Conservation (phyloP, 2,888 invertebrate genomes). For the Xestia sexstrigata region DNA sequence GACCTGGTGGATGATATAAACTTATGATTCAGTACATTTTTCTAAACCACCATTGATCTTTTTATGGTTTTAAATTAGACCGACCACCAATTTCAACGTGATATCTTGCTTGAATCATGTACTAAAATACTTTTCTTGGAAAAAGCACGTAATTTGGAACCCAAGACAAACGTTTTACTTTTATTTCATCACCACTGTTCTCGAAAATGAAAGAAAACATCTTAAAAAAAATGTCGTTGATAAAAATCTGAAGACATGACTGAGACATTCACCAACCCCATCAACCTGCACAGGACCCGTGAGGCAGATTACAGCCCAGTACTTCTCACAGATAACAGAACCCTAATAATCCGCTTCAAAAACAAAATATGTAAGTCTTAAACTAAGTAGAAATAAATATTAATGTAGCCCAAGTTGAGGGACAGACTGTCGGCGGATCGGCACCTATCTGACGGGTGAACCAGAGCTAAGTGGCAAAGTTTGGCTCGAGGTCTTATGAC, state of each 20-base stretch:
- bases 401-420: conserved; percentile 65
- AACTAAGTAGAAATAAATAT: conserved; percentile 70
- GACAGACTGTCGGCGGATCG: conserved; percentile 56
- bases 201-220: not conserved
- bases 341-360: conserved; percentile 9
- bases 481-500: conserved; percentile 33
- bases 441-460: conserved; percentile 66
- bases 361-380: conserved; percentile 39
- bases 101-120: not conserved
- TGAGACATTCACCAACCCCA: not conserved
- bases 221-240: not conserved
- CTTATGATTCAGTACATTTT: not conserved
- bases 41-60: not conserved
- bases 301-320: not conserved
- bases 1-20: not conserved
- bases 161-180: too few species aligned
- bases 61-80: not conserved
- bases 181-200: not conserved
- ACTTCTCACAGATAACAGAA: not conserved
- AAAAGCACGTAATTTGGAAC: too few species aligned
- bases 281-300: not conserved
- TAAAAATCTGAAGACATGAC: not conserved
- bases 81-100: not conserved
- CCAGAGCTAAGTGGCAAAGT: conserved; percentile 61
- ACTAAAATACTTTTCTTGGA: too few species aligned